These are phyloP conservation scores for Barypeithes pellucidus DNA, from an alignment of 2,888 invertebrate genomes.

Conservation along the genomic window DNA sequence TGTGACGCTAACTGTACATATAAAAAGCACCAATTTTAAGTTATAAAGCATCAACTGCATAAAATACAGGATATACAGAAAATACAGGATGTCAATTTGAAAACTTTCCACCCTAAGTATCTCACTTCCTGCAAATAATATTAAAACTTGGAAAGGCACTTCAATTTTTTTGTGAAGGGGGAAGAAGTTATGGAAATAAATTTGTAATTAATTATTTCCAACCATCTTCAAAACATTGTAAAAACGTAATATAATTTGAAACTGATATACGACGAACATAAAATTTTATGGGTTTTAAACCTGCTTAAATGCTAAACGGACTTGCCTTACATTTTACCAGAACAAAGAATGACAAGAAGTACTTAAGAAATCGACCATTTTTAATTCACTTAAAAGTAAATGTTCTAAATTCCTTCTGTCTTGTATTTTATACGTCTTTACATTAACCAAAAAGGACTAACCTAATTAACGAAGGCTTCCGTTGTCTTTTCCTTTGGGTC, in stretches of 20 bases:
- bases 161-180: no score
- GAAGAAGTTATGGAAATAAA: background rate
- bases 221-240: background rate
- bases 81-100: no score
- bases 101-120: no score
- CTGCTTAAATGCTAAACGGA: background rate
- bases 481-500: background rate
- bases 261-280: background rate
- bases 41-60: no score
- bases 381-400: constrained; percentile 21
- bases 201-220: background rate
- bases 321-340: constrained; percentile 1
- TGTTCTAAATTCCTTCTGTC: constrained; percentile 11
- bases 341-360: constrained; percentile 6
- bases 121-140: no score
- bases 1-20: no score
- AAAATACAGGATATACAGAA: no score
- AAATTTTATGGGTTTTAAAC: constrained; percentile 17
- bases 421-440: constrained; percentile 10
- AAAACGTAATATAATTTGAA: background rate
- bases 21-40: no score
- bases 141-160: no score
- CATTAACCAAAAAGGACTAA: constrained; percentile 18
- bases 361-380: constrained; percentile 18
- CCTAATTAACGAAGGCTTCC: constrained; percentile 16